Base-by-base conservation (phyloP, 2,113 vertebrate genomes). In the Hydrochoerus hydrochaeris region DNA sequence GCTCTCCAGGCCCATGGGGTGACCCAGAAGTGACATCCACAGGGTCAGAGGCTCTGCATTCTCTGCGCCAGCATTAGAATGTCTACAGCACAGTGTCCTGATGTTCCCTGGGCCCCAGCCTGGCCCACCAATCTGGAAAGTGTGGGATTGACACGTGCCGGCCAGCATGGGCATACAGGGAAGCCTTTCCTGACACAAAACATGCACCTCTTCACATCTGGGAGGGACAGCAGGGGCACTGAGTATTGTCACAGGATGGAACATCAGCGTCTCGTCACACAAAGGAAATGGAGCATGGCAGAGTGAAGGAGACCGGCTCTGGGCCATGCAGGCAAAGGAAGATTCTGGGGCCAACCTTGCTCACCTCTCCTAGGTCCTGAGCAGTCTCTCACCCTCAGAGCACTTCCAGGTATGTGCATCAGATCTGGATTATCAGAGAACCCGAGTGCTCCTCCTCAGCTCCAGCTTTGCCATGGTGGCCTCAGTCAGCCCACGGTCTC, bases 381-480 rank as follows among this genome's bases (percentile, higher is more conserved):
- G 58, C 35, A 35, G 81, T 13, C 26, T 30, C 60, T 17, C 1
- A 6, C 5, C 10, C 10, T 6, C 0, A 4, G 19, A 73, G 0
- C 0, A 6, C 83, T 57, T 78, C 14, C 13, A 54, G 35, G 38
- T 24, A 71, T 32, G 16, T 19, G 16, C 3, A 13, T 2, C 24
- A 20, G 69, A 5, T 44, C 60, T 7, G 26, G 49, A 17, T 83
- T 41, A 0, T 10, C n/a, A 8, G 67, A 77, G 19, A 30, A 4
- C 52, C 35, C 11, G 11, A 4, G 14, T 2, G 5, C 35, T 46
- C 35, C 12, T 17, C 32, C 57, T n/a, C 16, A 46, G 44, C 57
- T 24, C 38, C 11, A 1, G 13, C 17, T n/a, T 28, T 46, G 69
- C 73, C 24, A 24, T 19, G 46, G 10, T 54, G 62, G 7, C 24